Evolutionary conservation across 92 coral and sea anemone species (phyloP).

Genomic region (Parazoanthus swiftii): DNA sequence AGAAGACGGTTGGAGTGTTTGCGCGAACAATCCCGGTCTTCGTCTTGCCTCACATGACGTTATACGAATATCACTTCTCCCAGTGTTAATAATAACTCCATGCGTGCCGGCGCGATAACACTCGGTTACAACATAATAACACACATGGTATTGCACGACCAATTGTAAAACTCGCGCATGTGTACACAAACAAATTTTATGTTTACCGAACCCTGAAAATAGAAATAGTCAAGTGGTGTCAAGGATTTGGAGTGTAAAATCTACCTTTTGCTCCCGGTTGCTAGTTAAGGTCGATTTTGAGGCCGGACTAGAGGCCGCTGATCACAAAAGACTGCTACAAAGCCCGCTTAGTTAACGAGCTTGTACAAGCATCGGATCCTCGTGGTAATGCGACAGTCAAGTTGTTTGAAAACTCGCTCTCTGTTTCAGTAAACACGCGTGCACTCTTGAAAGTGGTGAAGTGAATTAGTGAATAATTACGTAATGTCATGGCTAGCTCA

Average conservation of each 20-base stretch:
- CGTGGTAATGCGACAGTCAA: conserved; percentile 42
- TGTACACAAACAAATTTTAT: conserved; percentile 21
- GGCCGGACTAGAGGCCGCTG: too few species aligned
- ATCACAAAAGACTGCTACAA: neutral
- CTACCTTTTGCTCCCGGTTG: neutral
- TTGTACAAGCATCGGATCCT: neutral
- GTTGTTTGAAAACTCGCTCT: neutral
- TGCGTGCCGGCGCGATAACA: conserved; percentile 50
- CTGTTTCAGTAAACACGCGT: conserved; percentile 16
- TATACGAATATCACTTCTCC: conserved; percentile 29
- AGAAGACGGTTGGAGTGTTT: conserved; percentile 22
- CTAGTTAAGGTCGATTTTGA: neutral
- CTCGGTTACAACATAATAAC: conserved; percentile 43
- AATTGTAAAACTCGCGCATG: conserved; percentile 30
- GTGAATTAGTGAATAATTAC: conserved; percentile 77
- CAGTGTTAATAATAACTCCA: conserved; percentile 30
- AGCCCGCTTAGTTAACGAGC: neutral
- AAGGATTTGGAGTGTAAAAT: neutral
- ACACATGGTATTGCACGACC: conserved; percentile 29
- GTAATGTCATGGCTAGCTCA: conserved; percentile 77
- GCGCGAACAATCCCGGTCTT: neutral
- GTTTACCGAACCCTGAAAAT: conserved; percentile 20
- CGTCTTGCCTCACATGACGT: conserved; percentile 44
- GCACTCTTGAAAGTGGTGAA: conserved; percentile 13
- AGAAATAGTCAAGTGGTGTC: conserved; percentile 7